Base-by-base conservation (phyloP, 2,888 invertebrate genomes). In the Clivina fossor region DNA sequence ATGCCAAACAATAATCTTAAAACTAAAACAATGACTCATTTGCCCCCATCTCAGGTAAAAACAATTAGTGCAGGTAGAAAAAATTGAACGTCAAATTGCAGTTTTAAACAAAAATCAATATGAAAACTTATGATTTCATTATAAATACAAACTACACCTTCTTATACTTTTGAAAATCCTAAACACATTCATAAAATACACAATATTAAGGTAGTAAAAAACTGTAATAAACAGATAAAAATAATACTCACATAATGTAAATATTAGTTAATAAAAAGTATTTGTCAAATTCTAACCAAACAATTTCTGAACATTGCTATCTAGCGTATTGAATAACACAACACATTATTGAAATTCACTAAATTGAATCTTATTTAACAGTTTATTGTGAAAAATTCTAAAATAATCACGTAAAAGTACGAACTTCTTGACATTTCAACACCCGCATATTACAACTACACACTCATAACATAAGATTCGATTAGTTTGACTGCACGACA, bases 211-310 rank as follows among this genome's bases (percentile, higher is more conserved):
- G n/a, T n/a, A n/a, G n/a, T n/a, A n/a, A n/a, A n/a, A n/a, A n/a
- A n/a, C n/a, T n/a, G n/a, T n/a, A n/a, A n/a, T n/a, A n/a, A n/a
- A n/a, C n/a, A n/a, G n/a, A n/a, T n/a, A n/a, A n/a, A n/a, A n/a
- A n/a, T n/a, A n/a, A 26, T 47, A 51, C 50, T 51, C 41, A 51
- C 50, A 20, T 16, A 11, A 22, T 41, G 30, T 30, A 40, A 51
- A 40, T 30, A 32, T 40, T 40, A 22, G 40, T 40, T 40, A 40
- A 40, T 40, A 30, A 24, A 20, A 11, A 22, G 19, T 32, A 51
- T 40, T 40, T 19, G 38, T 41, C 50, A 51, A 40, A 32, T 51
- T 41, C 13, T 32, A 32, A 40, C 28, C 41, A 30, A 51, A 51
- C 30, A 40, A 32, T 32, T 43, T 9, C 30, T 24, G 19, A 13